Percentiles rank a stretch among this genome's conserved stretches.
These are phyloP conservation scores for Eremophila alpestris DNA, from an alignment of 2,797 vertebrate genomes.

Conservation along the genomic window DNA sequence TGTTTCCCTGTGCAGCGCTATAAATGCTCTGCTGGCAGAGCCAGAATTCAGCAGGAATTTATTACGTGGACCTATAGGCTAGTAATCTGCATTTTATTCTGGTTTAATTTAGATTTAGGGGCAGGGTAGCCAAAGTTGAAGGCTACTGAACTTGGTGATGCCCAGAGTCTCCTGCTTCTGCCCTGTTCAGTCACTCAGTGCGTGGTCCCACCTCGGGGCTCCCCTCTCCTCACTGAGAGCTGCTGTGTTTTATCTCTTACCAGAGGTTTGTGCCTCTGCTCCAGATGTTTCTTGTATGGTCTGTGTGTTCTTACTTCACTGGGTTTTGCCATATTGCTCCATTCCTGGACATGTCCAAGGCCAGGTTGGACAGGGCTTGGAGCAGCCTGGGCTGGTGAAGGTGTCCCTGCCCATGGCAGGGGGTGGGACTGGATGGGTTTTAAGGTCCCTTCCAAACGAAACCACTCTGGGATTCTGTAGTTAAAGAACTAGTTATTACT, in stretches of 20 bases:
- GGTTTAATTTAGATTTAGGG: background rate
- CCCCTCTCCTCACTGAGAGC: background rate
- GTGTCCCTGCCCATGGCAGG: background rate
- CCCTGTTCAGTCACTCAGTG: background rate
- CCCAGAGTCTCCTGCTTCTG: background rate
- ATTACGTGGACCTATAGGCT: background rate
- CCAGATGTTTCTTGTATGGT: background rate
- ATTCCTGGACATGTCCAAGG: background rate
- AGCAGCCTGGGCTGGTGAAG: accelerated
- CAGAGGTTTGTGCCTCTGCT: background rate
- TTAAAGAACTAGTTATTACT: background rate
- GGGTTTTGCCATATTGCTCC: background rate
- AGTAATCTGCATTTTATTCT: background rate
- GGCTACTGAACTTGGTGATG: background rate
- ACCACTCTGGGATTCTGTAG: background rate
- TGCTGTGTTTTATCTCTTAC: background rate
- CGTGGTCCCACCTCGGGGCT: accelerated
- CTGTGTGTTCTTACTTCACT: background rate
- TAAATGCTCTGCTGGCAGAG: background rate
- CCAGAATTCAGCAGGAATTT: background rate
- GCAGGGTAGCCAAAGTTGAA: background rate
- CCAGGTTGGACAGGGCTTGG: accelerated
- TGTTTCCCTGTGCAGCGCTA: accelerated
- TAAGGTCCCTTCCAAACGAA: background rate
- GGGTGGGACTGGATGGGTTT: background rate